phyloP scores from a whole-genome alignment of 2,888 invertebrate species.

The Parnassius apollo region DNA sequence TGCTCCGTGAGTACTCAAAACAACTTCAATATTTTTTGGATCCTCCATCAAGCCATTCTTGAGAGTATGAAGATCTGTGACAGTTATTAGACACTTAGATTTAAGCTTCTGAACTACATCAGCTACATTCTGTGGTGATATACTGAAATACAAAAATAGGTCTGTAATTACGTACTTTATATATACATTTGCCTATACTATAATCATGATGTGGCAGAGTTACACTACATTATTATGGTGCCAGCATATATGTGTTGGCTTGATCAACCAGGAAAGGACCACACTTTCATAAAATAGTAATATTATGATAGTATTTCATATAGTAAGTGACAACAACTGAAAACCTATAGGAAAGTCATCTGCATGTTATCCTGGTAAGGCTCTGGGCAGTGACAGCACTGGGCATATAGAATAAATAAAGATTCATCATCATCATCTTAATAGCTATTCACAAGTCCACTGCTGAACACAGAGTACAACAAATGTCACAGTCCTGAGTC shows the following conservation, averaged over 20 bases:
- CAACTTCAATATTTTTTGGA: slow-evolving; percentile 43
- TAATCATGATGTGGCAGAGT: not conserved
- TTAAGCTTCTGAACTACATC: slow-evolving; percentile 59
- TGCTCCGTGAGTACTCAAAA: slow-evolving; percentile 60
- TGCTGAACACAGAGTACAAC: no score
- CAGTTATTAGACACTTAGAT: slow-evolving; percentile 47
- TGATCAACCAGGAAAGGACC: no score
- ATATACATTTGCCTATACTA: not conserved
- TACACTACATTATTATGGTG: not conserved
- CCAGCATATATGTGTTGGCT: not conserved
- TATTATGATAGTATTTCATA: no score
- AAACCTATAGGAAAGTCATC: no score
- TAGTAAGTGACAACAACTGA: no score
- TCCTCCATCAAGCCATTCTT: slow-evolving; percentile 67
- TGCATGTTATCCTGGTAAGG: no score
- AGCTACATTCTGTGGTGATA: slow-evolving; percentile 40
- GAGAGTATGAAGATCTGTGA: slow-evolving; percentile 50
- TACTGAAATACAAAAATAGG: slow-evolving; percentile 39
- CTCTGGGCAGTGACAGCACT: no score
- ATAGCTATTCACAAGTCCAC: no score
- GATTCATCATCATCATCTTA: no score
- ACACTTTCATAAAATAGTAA: no score
- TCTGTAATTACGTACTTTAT: not conserved
- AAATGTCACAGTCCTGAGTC: no score
- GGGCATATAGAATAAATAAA: no score